phyloP scores from a whole-genome alignment of 2,888 invertebrate species.

The Abrostola tripartita region DNA sequence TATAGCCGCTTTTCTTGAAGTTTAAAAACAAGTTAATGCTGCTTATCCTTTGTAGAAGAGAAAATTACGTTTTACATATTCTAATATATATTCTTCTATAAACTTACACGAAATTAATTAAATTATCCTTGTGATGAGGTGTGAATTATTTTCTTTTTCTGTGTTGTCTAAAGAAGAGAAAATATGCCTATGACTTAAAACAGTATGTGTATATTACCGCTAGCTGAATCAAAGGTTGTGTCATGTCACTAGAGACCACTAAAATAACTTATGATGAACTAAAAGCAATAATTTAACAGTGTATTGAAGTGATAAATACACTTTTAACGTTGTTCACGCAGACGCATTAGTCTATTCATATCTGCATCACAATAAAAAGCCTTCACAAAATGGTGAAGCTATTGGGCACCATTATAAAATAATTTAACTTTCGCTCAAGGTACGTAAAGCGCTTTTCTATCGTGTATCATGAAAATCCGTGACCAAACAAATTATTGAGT shows the following conservation, averaged over 20 bases:
- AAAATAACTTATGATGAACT: background rate
- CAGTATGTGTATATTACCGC: no score
- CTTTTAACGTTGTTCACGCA: constrained; percentile 4
- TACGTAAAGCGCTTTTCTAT: constrained; percentile 55
- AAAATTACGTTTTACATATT: no score
- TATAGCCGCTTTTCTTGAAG: background rate
- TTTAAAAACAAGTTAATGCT: background rate
- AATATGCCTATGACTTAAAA: no score
- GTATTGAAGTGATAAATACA: background rate
- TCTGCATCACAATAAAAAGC: constrained; percentile 19
- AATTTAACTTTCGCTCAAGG: constrained; percentile 42
- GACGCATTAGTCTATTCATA: constrained; percentile 18
- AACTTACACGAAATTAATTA: no score
- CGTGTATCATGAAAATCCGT: constrained; percentile 62
- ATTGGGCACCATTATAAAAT: constrained; percentile 38
- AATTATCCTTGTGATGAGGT: no score
- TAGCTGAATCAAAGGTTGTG: no score
- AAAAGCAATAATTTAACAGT: background rate
- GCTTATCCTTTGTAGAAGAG: no score
- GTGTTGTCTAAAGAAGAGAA: no score
- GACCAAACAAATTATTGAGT: constrained; percentile 73
- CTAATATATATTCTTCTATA: no score
- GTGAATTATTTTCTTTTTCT: no score
- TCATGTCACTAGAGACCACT: no score
- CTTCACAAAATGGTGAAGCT: constrained; percentile 24